phyloP scores from a whole-genome alignment of 2,888 invertebrate species.

The Xylocampa areola region DNA sequence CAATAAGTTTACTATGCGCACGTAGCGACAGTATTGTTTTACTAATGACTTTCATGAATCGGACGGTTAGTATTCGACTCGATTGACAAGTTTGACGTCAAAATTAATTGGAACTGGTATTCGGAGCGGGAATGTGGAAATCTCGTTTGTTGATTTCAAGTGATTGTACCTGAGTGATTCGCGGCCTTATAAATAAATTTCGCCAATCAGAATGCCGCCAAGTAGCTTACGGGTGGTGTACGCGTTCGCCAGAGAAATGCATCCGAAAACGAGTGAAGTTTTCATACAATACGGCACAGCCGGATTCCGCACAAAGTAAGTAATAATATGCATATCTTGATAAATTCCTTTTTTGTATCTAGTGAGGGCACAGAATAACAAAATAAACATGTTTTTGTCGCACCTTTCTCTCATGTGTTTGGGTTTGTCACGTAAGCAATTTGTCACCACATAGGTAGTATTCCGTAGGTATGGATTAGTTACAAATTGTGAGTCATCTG shows the following conservation, averaged over 20 bases:
- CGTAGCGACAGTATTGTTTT: slow-evolving; percentile 21
- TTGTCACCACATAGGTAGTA: slow-evolving; percentile 15
- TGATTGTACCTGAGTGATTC: slow-evolving; percentile 83
- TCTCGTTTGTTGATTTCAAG: slow-evolving; percentile 86
- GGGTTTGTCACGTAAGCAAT: slow-evolving; percentile 73
- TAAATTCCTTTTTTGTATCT: slow-evolving; percentile 53
- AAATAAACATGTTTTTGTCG: slow-evolving; percentile 57
- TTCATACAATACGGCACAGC: slow-evolving; percentile 95
- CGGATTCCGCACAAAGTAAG: slow-evolving; percentile 95
- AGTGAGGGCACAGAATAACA: slow-evolving; percentile 60
- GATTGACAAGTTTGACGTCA: slow-evolving; percentile 61
- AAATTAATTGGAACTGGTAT: slow-evolving; percentile 65
- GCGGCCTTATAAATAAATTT: slow-evolving; percentile 85
- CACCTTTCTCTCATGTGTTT: slow-evolving; percentile 66
- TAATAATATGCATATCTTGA: slow-evolving; percentile 64
- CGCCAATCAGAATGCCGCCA: slow-evolving; percentile 86
- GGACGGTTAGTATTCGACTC: slow-evolving; percentile 50
- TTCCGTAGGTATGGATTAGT: slow-evolving; percentile 38
- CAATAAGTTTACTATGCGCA: slow-evolving; percentile 5
- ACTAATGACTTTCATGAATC: slow-evolving; percentile 27
- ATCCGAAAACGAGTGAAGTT: slow-evolving; percentile 91
- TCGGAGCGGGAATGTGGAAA: slow-evolving; percentile 85
- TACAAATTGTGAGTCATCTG: slow-evolving; percentile 77
- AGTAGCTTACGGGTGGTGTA: slow-evolving; percentile 92
- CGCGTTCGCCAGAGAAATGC: slow-evolving; percentile 94